These are phyloP conservation scores for Oscheius onirici DNA, from an alignment of 2,888 invertebrate genomes.

Conservation along the genomic window DNA sequence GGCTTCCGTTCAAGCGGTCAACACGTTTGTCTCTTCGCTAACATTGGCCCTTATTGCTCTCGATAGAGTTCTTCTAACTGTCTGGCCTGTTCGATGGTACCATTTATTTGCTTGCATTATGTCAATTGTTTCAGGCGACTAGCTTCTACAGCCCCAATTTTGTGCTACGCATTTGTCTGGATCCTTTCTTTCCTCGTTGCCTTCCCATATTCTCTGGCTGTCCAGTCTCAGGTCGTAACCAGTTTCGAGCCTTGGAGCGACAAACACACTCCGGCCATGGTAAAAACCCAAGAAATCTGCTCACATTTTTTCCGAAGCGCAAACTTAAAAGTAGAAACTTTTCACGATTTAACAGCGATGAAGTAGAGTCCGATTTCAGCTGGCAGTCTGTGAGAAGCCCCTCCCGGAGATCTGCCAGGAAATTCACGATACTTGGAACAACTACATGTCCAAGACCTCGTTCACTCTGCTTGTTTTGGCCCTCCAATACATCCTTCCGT, in stretches of 20 bases:
- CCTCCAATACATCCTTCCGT: conserved; percentile 61
- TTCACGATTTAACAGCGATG: no score
- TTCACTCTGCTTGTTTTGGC: conserved; percentile 55
- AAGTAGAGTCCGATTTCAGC: conserved; percentile 40
- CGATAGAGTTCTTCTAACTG: conserved; percentile 68
- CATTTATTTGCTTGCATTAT: no score
- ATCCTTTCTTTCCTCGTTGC: conserved; percentile 66
- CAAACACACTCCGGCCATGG: conserved; percentile 43
- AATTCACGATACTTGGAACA: conserved; percentile 59
- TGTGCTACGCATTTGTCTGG: conserved; percentile 67
- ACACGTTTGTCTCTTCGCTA: conserved; percentile 70
- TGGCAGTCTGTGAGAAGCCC: conserved; percentile 43
- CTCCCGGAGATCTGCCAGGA: conserved; percentile 60
- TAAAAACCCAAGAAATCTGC: conserved; percentile 16
- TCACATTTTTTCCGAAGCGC: background rate
- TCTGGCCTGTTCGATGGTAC: conserved; percentile 67
- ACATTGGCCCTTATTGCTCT: conserved; percentile 69
- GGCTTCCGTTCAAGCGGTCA: conserved; percentile 69
- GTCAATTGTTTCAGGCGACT: conserved; percentile 49
- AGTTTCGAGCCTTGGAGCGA: conserved; percentile 64
- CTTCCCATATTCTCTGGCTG: conserved; percentile 67
- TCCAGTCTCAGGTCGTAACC: conserved; percentile 58
- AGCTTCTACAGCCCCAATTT: conserved; percentile 66
- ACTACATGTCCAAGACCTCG: conserved; percentile 56
- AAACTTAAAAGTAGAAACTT: background rate